Evolutionary conservation across 2,888 invertebrate genomes (phyloP).

Genomic region (Aphelenchoides bicaudatus): DNA sequence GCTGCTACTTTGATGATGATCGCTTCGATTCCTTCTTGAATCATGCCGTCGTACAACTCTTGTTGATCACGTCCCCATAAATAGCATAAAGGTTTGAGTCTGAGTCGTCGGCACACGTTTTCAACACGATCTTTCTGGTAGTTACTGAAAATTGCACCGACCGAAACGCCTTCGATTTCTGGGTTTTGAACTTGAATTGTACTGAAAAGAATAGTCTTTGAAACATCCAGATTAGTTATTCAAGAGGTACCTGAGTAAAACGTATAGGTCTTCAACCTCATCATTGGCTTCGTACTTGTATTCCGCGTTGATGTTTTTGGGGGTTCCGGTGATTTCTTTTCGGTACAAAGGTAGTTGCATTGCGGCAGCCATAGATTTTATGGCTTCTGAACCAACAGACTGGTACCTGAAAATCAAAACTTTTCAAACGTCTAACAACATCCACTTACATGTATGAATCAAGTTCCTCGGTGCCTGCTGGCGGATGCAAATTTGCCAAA

Average conservation of each 20-base stretch:
- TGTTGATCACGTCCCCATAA: constrained; percentile 91
- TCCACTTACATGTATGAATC: constrained; percentile 89
- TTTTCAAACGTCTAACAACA: neutral
- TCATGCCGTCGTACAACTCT: constrained; percentile 92
- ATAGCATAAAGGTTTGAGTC: constrained; percentile 82
- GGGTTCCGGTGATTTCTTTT: constrained; percentile 77
- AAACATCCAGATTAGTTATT: constrained; percentile 63
- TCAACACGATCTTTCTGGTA: constrained; percentile 86
- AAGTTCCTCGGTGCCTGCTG: constrained; percentile 75
- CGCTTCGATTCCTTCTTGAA: constrained; percentile 82
- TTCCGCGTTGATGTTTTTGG: constrained; percentile 73
- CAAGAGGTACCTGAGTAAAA: constrained; percentile 75
- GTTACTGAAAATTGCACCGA: constrained; percentile 94
- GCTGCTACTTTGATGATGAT: constrained; percentile 93
- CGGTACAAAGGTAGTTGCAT: constrained; percentile 86
- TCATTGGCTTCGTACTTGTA: constrained; percentile 71
- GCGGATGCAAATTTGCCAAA: constrained; percentile 86
- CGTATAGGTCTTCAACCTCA: constrained; percentile 94
- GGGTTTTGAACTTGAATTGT: constrained; percentile 9
- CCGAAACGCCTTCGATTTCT: constrained; percentile 81
- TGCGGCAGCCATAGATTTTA: constrained; percentile 81
- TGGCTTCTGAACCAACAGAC: constrained; percentile 92
- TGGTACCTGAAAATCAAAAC: constrained; percentile 67
- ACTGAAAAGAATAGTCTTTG: constrained; percentile 32
- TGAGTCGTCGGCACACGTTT: constrained; percentile 77